Conservation (phyloP, 2,797 vertebrate genomes). For the Siniperca obscura region DNA sequence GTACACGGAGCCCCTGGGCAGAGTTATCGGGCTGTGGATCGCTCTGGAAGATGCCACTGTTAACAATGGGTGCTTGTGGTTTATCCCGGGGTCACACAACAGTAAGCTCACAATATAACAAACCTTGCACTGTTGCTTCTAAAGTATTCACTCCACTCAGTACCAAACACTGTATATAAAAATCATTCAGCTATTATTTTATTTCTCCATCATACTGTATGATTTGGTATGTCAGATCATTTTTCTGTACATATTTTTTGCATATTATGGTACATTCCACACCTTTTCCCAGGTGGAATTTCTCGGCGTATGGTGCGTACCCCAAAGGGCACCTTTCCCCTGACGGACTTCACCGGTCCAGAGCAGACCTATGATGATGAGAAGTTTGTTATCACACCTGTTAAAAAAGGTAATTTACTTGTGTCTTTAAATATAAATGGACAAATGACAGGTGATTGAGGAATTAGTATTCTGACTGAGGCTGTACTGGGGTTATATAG, state of each 20-base stretch:
- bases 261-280: background rate
- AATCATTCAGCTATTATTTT: background rate
- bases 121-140: background rate
- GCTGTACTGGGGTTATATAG: background rate
- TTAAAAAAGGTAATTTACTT: slow-evolving; percentile 88
- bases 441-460: background rate
- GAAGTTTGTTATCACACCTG: slow-evolving; percentile 87
- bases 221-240: background rate
- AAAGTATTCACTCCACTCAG: background rate
- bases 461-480: background rate
- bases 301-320: slow-evolving; percentile 90
- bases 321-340: slow-evolving; percentile 78
- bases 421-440: background rate
- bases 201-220: background rate
- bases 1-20: slow-evolving; percentile 92
- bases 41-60: slow-evolving; percentile 91
- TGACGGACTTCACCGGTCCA: slow-evolving; percentile 88
- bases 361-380: slow-evolving; percentile 82
- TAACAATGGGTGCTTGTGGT: slow-evolving; percentile 95
- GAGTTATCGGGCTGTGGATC: slow-evolving; percentile 92
- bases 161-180: background rate
- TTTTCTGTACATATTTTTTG: background rate
- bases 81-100: slow-evolving; percentile 94
- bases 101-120: slow-evolving; percentile 74
- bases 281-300: slow-evolving; percentile 85